Evolutionary conservation across 2,113 vertebrate genomes (phyloP).

Genomic region (crab-eating macaque (Macaca fascicularis)): DNA sequence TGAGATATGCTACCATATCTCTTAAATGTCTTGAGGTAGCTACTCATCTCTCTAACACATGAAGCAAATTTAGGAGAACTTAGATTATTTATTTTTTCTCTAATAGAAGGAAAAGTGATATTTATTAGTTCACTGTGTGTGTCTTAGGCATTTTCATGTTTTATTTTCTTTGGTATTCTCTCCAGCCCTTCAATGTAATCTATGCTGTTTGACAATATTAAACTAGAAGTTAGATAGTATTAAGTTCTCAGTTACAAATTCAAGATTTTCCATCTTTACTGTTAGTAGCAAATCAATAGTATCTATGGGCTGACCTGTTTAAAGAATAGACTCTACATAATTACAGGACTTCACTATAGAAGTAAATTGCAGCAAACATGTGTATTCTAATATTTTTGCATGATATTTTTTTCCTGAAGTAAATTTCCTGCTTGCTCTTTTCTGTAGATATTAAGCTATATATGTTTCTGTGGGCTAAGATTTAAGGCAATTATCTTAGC

Average conservation of each 20-base stretch:
- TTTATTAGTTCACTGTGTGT: not conserved
- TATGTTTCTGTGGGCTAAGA: not conserved
- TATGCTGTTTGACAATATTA: not conserved
- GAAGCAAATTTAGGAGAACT: not conserved
- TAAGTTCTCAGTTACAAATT: not conserved
- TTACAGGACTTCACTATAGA: not conserved
- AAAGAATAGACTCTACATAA: not conserved
- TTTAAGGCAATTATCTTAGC: not conserved
- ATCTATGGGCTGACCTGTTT: not conserved
- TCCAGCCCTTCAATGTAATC: not conserved
- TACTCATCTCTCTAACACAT: not conserved
- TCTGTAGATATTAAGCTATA: not conserved
- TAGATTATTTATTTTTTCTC: not conserved
- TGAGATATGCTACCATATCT: not conserved
- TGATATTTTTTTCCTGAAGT: not conserved
- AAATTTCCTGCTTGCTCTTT: not conserved
- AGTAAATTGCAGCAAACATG: not conserved
- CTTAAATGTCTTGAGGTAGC: conserved; percentile 23
- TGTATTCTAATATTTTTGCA: not conserved
- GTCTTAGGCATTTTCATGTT: conserved; percentile 8
- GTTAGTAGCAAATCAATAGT: not conserved
- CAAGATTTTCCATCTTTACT: not conserved
- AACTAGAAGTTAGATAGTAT: not conserved
- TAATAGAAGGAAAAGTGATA: not conserved
- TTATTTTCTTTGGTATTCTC: conserved; percentile 27